Conservation (phyloP, 2,888 invertebrate species). For the Gonocerus acuteangulatus region DNA sequence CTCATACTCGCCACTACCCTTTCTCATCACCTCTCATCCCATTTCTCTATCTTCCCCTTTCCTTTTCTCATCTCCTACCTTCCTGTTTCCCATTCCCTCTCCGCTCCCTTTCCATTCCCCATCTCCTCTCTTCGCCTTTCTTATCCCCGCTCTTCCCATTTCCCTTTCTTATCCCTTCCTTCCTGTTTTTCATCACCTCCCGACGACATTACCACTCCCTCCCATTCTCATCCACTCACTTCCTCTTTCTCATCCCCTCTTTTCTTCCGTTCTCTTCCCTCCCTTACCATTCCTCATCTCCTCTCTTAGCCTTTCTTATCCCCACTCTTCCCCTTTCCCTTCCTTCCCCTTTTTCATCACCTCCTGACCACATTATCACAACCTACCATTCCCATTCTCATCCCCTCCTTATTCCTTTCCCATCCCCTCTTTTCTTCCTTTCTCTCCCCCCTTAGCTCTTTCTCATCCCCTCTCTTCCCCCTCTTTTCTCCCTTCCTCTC, state of each 20-base stretch:
- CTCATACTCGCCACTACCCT: background rate
- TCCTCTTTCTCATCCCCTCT: background rate
- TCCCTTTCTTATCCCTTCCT: background rate
- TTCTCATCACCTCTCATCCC: background rate
- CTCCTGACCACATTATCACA: too few species aligned
- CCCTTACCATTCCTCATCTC: background rate
- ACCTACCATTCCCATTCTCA: background rate
- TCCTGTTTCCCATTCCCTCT: background rate
- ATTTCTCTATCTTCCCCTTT: background rate
- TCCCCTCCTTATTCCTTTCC: background rate
- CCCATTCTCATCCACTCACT: background rate
- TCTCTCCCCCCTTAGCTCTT: background rate
- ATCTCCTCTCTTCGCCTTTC: background rate
- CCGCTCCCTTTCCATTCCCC: background rate
- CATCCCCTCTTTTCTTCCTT: background rate
- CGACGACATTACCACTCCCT: background rate
- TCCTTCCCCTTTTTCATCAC: background rate
- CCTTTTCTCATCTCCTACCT: background rate
- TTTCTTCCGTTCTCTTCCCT: background rate
- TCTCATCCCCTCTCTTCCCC: background rate
- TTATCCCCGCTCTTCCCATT: background rate
- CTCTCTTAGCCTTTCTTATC: background rate
- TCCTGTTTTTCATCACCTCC: too few species aligned
- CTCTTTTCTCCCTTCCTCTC: background rate
- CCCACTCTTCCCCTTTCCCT: background rate